Evolutionary conservation across 2,797 vertebrate species (phyloP).

Genomic region (Poeciliopsis turneri): DNA sequence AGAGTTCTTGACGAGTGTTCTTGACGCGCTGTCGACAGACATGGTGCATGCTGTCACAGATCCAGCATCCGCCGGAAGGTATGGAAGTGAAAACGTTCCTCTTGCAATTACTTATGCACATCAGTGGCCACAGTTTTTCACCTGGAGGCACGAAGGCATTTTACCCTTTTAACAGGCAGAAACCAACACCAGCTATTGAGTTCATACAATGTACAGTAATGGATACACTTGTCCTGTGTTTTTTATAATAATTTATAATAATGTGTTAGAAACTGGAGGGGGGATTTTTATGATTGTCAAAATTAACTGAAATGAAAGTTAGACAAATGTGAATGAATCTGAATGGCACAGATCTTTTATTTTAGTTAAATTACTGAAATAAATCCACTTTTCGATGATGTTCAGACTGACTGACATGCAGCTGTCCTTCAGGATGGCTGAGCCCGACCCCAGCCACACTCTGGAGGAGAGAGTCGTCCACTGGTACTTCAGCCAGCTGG

Average conservation of each 20-base stretch:
- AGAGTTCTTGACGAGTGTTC: slow-evolving; percentile 94
- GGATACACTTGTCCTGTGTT: neutral
- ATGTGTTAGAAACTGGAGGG: neutral
- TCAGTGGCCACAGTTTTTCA: slow-evolving; percentile 19
- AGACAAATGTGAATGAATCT: neutral
- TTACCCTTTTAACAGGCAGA: neutral
- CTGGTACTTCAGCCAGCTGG: slow-evolving; percentile 95
- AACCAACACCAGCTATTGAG: no score
- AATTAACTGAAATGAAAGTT: neutral
- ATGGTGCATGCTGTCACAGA: slow-evolving; percentile 97
- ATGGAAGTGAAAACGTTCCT: slow-evolving; percentile 34
- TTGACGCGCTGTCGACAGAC: slow-evolving; percentile 95
- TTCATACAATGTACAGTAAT: neutral
- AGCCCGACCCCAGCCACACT: slow-evolving; percentile 95
- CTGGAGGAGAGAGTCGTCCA: slow-evolving; percentile 96
- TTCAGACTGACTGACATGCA: neutral
- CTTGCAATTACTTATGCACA: slow-evolving; percentile 19
- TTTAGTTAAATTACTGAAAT: neutral
- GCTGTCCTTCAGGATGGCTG: slow-evolving; percentile 82
- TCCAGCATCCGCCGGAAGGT: slow-evolving; percentile 90
- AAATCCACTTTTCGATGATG: neutral
- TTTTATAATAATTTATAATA: neutral
- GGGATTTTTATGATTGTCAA: neutral
- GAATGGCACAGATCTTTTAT: neutral
- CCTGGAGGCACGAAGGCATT: slow-evolving; percentile 10